Conservation (phyloP, 2,797 vertebrate genomes). For the Hafferia zeledoni region DNA sequence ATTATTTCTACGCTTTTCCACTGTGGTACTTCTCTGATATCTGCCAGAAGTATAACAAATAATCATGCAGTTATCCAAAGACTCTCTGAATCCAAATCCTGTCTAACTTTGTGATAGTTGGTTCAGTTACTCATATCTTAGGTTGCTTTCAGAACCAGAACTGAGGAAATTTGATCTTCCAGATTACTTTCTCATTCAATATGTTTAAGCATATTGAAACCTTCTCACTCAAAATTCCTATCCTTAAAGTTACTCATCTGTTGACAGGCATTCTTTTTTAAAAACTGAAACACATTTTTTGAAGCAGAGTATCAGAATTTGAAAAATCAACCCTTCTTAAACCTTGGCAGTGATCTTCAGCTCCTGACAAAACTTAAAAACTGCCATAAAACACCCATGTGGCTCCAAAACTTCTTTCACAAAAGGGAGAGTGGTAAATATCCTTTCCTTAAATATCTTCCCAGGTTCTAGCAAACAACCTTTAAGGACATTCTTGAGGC, state of each 20-base stretch:
- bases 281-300: background rate
- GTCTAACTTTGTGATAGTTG: background rate
- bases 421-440: background rate
- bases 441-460: background rate
- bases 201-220: background rate
- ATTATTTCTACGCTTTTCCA: background rate
- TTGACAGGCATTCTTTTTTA: background rate
- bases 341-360: background rate
- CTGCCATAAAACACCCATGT: background rate
- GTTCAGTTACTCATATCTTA: background rate
- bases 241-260: background rate
- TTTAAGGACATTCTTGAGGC: background rate
- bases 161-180: background rate
- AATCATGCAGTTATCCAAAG: background rate
- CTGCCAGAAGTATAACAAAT: background rate
- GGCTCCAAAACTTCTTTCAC: background rate
- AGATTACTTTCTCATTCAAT: background rate
- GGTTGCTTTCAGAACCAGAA: background rate
- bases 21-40: background rate
- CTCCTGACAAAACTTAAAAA: background rate
- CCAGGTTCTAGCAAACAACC: background rate
- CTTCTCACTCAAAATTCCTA: background rate
- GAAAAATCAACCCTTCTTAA: background rate
- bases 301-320: background rate
- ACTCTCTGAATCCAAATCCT: background rate